Evolutionary conservation across 2,113 vertebrate species (phyloP), one percentile per base, ranked within the genome.

Genomic region (Cyanoliseus patagonus): DNA sequence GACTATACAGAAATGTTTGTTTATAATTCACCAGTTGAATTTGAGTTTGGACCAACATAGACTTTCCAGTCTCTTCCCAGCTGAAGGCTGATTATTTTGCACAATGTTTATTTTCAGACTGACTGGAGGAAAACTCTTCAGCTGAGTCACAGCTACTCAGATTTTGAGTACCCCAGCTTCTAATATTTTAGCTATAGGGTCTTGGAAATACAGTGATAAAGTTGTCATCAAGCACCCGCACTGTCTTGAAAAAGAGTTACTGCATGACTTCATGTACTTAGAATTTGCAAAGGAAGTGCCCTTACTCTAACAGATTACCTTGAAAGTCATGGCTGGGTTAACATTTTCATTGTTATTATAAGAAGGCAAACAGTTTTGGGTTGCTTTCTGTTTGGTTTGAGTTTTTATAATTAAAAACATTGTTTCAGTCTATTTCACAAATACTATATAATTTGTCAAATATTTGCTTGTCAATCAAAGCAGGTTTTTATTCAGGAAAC

Each of bases 141-240:
- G 18, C 42, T 57, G 23, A n/a, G 37, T 35, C 82, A 47, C 25
- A 42, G 27, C 42, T 52, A 20, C 44, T 49, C 22, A 8, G 6
- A 37, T 52, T 35, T 39, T 17, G 39, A 61, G 51, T 53, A 57
- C 9, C 25, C 46, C 25, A 46, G 61, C 47, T 37, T 44, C 24
- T 47, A 25, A 44, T 19, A 44, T 59, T 59, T 44, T 30, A 76
- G 52, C 64, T 53, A 49, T 3, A 66, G 25, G 24, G 41, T 13
- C 47, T 25, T 13, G 18, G 20, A 77, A 55, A 62, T 10, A 11
- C 17, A 28, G 27, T 5, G n/a, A 8, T 83, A 31, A 74, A 86
- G 33, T 6, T 46, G 9, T 51, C 44, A 57, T 13, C 30, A 37
- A 52, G 30, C 12, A 57, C 17, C 31, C 0, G 0, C 27, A 3